Conservation (phyloP, 1,140 invertebrate species). For the Trichomalopsis sarcophagae region DNA sequence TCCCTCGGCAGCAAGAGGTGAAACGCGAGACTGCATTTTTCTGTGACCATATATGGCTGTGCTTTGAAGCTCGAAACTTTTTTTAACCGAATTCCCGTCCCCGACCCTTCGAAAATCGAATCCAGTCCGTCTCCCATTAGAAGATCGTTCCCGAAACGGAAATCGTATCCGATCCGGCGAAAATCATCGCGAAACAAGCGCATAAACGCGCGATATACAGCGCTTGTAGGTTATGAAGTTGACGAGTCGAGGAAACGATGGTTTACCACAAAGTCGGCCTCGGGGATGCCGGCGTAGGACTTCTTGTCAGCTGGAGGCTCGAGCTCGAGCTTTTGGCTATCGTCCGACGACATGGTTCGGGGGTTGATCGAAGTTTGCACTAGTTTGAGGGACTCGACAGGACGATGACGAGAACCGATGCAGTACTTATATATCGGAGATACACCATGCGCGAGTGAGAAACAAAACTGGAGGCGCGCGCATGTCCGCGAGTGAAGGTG, state of each 20-base stretch:
- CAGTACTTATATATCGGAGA: too few relatives aligned
- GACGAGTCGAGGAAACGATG: neutral
- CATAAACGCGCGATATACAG: neutral
- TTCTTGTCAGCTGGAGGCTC: conserved; percentile 78
- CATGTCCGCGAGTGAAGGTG: too few relatives aligned
- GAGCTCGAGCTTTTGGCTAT: conserved; percentile 64
- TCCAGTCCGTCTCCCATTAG: neutral
- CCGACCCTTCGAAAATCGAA: neutral
- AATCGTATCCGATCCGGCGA: neutral
- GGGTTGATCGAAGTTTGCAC: neutral
- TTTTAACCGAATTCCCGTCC: neutral
- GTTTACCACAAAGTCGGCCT: conserved; percentile 85
- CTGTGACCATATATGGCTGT: conserved; percentile 52
- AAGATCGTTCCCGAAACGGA: neutral
- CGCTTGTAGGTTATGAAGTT: conserved; percentile 37
- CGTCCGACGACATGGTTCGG: conserved; percentile 64
- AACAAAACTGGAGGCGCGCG: too few relatives aligned
- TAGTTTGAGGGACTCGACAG: too few relatives aligned
- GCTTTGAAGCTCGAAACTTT: conserved; percentile 3
- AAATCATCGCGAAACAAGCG: neutral
- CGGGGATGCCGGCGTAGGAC: conserved; percentile 87
- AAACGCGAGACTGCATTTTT: conserved; percentile 43
- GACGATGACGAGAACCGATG: too few relatives aligned
- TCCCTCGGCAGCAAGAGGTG: neutral
- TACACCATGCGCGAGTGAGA: too few relatives aligned